These are phyloP conservation scores for Geodia barretti DNA, from an alignment of 37 sponge, comb jelly and placozoan genomes.

Conservation along the genomic window DNA sequence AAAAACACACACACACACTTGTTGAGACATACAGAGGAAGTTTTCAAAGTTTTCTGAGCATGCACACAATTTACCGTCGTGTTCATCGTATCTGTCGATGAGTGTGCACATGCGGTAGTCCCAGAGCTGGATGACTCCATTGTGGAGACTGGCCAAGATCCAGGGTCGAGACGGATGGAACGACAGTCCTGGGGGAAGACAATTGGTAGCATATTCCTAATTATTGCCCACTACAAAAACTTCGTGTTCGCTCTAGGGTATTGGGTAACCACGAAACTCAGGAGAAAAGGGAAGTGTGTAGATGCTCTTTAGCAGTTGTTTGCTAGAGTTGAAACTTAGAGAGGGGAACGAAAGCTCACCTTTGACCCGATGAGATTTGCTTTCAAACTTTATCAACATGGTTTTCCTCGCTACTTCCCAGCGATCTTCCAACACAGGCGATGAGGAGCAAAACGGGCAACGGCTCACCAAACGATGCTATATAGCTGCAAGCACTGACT, in stretches of 20 bases:
- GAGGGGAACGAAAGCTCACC: conserved; percentile 76
- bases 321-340: too few relatives aligned
- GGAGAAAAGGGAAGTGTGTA: too few relatives aligned
- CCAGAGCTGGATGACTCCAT: conserved; percentile 99
- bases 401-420: too few relatives aligned
- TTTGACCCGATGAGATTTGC: conserved; percentile 96
- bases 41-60: background rate
- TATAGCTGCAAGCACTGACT: too few relatives aligned
- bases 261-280: too few relatives aligned
- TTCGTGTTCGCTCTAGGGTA: too few relatives aligned
- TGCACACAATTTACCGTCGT: conserved; percentile 76
- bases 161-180: conserved; percentile 96
- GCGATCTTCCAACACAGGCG: too few relatives aligned
- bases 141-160: conserved; percentile 96
- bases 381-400: conserved; percentile 97
- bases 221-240: background rate
- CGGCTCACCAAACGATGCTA: too few relatives aligned
- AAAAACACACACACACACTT: too few relatives aligned
- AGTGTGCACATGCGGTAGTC: conserved; percentile 98
- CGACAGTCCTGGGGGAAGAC: conserved; percentile 69
- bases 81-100: conserved; percentile 96
- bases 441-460: too few relatives aligned
- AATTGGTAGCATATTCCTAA: background rate
- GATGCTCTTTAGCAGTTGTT: too few relatives aligned
- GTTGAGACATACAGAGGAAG: too few relatives aligned